phyloP scores from a whole-genome alignment of 2,888 invertebrate genomes.

The Hydriomena furcata region DNA sequence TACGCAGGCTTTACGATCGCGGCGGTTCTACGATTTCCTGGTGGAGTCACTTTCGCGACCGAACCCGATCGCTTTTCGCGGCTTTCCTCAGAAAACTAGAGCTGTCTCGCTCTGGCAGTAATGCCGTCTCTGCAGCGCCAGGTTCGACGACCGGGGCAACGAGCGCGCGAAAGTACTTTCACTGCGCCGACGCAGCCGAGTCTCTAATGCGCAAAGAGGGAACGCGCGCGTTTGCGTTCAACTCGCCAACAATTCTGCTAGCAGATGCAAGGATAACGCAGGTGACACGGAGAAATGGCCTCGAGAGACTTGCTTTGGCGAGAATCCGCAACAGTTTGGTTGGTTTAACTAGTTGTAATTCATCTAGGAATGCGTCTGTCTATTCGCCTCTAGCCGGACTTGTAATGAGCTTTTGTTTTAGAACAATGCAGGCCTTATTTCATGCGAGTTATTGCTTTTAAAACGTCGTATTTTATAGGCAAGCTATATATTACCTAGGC shows the following conservation, averaged over 20 bases:
- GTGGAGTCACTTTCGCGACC: constrained; percentile 69
- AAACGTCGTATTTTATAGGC: constrained; percentile 7
- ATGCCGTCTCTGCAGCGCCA: constrained; percentile 51
- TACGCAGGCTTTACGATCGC: constrained; percentile 60
- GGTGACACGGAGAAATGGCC: constrained; percentile 59
- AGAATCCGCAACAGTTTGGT: constrained; percentile 50
- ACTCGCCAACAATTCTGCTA: constrained; percentile 50
- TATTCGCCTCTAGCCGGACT: constrained; percentile 34
- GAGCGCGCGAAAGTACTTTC: constrained; percentile 83
- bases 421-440: constrained; percentile 32
- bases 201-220: constrained; percentile 55
- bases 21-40: constrained; percentile 61
- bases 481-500: no score
- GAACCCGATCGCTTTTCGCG: constrained; percentile 66
- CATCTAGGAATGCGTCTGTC: constrained; percentile 68
- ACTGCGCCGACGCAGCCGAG: constrained; percentile 75
- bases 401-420: constrained; percentile 41
- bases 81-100: constrained; percentile 69
- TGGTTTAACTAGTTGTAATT: constrained; percentile 61
- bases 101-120: constrained; percentile 53
- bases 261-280: constrained; percentile 52
- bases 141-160: constrained; percentile 79
- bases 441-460: constrained; percentile 17
- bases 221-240: constrained; percentile 64
- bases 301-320: constrained; percentile 38